phyloP scores from a whole-genome alignment of 2,888 invertebrate genomes.

The Ectobius pallidus region DNA sequence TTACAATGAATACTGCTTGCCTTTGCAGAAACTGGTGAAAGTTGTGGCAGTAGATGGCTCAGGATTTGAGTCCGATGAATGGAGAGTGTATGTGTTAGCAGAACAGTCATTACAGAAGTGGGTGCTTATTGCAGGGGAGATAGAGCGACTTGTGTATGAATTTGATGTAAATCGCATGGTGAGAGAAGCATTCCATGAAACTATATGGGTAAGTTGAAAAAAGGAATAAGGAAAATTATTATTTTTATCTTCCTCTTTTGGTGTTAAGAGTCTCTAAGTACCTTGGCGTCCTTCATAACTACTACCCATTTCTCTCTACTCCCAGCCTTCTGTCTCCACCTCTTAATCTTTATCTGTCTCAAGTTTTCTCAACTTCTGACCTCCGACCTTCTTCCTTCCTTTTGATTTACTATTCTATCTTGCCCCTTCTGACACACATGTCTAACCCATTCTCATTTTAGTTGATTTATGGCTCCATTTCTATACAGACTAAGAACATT shows the following conservation, averaged over 20 bases:
- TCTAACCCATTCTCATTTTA: no score
- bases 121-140: constrained; percentile 63
- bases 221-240: no score
- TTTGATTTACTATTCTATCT: no score
- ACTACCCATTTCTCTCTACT: no score
- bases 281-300: not conserved
- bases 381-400: no score
- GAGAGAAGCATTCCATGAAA: constrained; percentile 70
- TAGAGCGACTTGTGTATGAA: constrained; percentile 76
- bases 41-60: constrained; percentile 59
- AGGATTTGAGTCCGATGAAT: constrained; percentile 55
- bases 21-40: constrained; percentile 64
- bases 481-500: no score
- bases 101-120: constrained; percentile 85
- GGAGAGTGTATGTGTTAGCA: constrained; percentile 72
- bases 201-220: constrained; percentile 68
- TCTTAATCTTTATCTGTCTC: not conserved
- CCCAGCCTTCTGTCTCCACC: no score
- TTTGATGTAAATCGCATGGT: constrained; percentile 75
- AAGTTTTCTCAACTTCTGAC: no score
- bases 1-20: not conserved
- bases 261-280: not conserved
- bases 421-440: no score
- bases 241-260: not conserved
- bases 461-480: no score